Evolutionary conservation across 2,888 invertebrate genomes (phyloP).

Genomic region (Eupithecia insigniata): DNA sequence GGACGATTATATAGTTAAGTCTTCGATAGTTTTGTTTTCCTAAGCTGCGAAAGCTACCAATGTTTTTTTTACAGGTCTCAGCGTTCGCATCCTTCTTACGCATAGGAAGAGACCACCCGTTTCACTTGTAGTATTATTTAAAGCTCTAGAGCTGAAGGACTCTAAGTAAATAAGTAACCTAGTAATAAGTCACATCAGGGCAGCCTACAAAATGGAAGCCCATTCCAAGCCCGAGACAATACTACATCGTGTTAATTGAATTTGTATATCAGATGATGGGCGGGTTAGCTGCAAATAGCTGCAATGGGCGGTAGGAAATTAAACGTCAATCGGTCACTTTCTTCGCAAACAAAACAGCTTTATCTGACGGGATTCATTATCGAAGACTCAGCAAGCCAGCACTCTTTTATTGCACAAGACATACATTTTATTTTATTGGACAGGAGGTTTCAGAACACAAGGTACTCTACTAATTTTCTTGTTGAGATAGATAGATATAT

Average conservation of each 20-base stretch:
- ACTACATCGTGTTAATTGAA: conserved; percentile 63
- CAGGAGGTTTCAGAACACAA: background rate
- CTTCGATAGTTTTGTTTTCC: no score
- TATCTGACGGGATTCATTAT: conserved; percentile 33
- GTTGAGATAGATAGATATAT: background rate
- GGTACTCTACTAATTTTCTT: background rate
- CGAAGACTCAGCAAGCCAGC: background rate
- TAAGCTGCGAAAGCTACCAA: no score
- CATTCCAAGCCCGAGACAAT: conserved; percentile 10
- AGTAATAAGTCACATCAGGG: background rate
- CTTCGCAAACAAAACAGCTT: conserved; percentile 63
- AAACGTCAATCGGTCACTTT: conserved; percentile 80
- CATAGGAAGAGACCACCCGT: no score
- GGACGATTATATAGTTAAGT: no score
- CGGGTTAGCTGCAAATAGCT: conserved; percentile 45
- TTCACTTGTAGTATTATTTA: no score
- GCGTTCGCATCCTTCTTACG: no score
- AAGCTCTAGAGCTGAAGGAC: no score
- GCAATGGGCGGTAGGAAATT: conserved; percentile 70
- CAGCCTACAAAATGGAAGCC: background rate
- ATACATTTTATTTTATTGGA: no score
- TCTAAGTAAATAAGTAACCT: no score
- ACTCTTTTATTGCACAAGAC: background rate
- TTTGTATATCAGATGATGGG: conserved; percentile 67
- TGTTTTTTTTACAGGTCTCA: no score